Evolutionary conservation across 1,140 invertebrate genomes (phyloP).

Genomic region (Solen grandis): DNA sequence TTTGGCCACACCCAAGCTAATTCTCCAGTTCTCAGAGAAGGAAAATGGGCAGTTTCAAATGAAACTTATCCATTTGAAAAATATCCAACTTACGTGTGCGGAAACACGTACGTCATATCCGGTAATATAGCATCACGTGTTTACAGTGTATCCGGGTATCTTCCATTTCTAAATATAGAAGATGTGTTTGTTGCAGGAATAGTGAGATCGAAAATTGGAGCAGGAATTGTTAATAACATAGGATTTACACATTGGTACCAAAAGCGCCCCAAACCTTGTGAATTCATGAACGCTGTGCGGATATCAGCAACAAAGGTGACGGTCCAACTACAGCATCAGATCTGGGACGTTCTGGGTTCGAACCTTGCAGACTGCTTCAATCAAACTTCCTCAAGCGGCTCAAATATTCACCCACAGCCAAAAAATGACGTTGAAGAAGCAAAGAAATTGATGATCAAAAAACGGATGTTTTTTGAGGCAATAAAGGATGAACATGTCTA

Average conservation of each 20-base stretch:
- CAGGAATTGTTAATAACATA: neutral
- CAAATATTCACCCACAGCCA: neutral
- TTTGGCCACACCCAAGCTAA: slow-evolving; percentile 28
- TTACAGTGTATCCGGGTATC: slow-evolving; percentile 20
- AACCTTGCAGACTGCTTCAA: slow-evolving; percentile 38
- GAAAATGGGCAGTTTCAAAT: slow-evolving; percentile 30
- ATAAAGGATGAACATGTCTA: slow-evolving; percentile 41
- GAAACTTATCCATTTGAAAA: slow-evolving; percentile 5
- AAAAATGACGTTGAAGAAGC: neutral
- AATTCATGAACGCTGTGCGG: slow-evolving; percentile 28
- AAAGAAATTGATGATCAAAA: neutral
- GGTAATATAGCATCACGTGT: slow-evolving; percentile 23
- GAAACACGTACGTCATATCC: slow-evolving; percentile 43
- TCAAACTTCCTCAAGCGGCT: neutral
- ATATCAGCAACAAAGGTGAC: slow-evolving; percentile 45
- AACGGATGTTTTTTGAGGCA: neutral
- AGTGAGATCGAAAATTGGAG: slow-evolving; percentile 5
- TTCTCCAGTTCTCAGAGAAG: slow-evolving; percentile 30
- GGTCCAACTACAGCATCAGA: slow-evolving; percentile 3
- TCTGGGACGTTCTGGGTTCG: slow-evolving; percentile 26
- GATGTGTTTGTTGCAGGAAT: slow-evolving; percentile 49
- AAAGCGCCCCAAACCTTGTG: slow-evolving; percentile 35
- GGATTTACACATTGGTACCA: slow-evolving; percentile 53
- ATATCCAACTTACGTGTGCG: slow-evolving; percentile 40
- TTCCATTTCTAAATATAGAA: slow-evolving; percentile 52